Percentiles rank a stretch among this genome's conserved stretches.
Conservation (phyloP, 1,140 invertebrate species). For the Samia ricini region DNA sequence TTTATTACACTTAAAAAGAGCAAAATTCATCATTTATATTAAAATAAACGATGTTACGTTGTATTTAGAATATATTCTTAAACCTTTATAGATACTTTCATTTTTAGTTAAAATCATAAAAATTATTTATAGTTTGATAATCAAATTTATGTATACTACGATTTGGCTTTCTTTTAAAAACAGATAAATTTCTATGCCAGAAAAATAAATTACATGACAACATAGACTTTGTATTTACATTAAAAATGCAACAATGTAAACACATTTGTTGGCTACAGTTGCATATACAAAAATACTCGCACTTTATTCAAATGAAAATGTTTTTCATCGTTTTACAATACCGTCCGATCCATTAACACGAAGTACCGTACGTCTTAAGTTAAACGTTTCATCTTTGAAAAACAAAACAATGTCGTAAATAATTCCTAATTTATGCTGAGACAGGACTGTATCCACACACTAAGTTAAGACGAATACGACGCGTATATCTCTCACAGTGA, state of each 20-base stretch:
- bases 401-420: conserved; percentile 45
- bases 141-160: too few species aligned
- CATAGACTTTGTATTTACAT: neutral
- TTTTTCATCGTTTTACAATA: conserved; percentile 9
- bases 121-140: too few species aligned
- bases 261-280: neutral
- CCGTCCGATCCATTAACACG: conserved; percentile 10
- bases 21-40: too few species aligned
- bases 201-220: too few species aligned
- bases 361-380: conserved; percentile 16
- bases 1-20: too few species aligned
- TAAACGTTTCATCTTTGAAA: conserved; percentile 39
- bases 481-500: conserved; percentile 51
- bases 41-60: too few species aligned
- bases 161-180: too few species aligned
- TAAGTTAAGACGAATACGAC: conserved; percentile 50
- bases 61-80: too few species aligned
- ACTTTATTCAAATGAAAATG: neutral
- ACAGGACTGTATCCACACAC: conserved; percentile 37
- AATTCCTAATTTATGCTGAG: conserved; percentile 54
- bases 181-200: too few species aligned
- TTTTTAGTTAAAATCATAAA: too few species aligned
- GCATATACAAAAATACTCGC: neutral
- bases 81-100: too few species aligned
- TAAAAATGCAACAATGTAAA: neutral